These are phyloP conservation scores for Pelodytes ibericus DNA, from an alignment of 2,797 vertebrate genomes.

Conservation along the genomic window DNA sequence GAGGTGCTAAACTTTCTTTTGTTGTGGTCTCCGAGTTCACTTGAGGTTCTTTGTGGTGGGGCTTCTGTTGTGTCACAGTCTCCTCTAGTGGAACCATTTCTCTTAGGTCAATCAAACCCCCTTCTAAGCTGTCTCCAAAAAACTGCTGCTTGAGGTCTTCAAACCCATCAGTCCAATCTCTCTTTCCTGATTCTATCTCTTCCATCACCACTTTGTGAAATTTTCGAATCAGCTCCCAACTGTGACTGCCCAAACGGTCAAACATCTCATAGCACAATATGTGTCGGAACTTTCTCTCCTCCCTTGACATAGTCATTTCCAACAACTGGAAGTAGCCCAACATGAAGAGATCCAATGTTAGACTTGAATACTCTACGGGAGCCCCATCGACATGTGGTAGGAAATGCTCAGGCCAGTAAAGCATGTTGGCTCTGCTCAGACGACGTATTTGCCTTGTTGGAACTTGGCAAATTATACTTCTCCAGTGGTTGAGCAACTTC, in stretches of 20 bases:
- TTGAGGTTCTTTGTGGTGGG: slow-evolving; percentile 55
- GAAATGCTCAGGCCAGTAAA: slow-evolving; percentile 97
- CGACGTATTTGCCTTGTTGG: slow-evolving; percentile 81
- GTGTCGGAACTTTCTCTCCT: slow-evolving; percentile 92
- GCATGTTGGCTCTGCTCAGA: slow-evolving; percentile 78
- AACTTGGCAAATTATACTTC: slow-evolving; percentile 84
- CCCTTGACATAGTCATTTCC: slow-evolving; percentile 91
- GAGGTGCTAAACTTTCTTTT: not conserved
- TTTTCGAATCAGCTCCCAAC: slow-evolving; percentile 86
- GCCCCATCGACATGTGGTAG: slow-evolving; percentile 83
- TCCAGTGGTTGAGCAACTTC: slow-evolving; percentile 88
- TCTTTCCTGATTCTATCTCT: slow-evolving; percentile 81
- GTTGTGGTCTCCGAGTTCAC: slow-evolving; percentile 18
- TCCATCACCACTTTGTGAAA: slow-evolving; percentile 91
- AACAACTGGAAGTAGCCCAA: slow-evolving; percentile 96
- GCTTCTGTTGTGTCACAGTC: slow-evolving; percentile 33
- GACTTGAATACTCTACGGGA: slow-evolving; percentile 82
- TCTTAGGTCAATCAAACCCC: not conserved
- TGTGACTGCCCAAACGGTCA: slow-evolving; percentile 88
- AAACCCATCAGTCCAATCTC: slow-evolving; percentile 87
- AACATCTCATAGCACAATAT: slow-evolving; percentile 98
- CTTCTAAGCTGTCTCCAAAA: slow-evolving; percentile 75
- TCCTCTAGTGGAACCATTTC: slow-evolving; percentile 55
- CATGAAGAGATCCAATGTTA: slow-evolving; percentile 96
- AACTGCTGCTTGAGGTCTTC: slow-evolving; percentile 88